phyloP scores from a whole-genome alignment of 1,140 invertebrate species.

The Papilio xuthus region DNA sequence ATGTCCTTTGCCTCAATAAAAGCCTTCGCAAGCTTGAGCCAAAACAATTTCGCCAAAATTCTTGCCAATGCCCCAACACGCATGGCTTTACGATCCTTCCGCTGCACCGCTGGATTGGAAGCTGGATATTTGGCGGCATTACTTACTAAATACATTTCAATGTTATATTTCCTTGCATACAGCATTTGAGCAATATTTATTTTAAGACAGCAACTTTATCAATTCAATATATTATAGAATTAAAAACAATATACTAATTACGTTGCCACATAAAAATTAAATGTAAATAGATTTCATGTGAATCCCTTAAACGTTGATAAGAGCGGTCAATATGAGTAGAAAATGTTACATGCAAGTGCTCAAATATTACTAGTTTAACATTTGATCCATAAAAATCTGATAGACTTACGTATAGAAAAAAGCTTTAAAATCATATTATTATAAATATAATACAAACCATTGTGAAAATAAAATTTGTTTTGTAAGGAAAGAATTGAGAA shows the following conservation, averaged over 20 bases:
- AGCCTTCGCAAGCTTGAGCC: conserved; percentile 73
- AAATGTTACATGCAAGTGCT: neutral
- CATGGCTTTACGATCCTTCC: conserved; percentile 68
- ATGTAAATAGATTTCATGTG: no score
- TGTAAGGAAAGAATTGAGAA: no score
- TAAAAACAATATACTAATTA: neutral
- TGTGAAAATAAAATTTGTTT: no score
- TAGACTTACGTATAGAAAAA: no score
- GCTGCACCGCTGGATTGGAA: conserved; percentile 45
- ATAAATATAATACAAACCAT: no score
- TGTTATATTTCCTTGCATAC: neutral
- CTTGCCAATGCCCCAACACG: conserved; percentile 73
- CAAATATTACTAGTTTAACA: no score
- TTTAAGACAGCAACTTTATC: neutral
- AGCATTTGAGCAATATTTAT: neutral
- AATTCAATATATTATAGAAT: neutral
- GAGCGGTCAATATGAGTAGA: neutral
- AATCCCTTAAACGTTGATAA: neutral
- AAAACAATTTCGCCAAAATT: conserved; percentile 78
- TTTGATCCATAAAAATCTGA: no score
- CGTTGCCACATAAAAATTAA: no score
- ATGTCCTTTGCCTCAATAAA: conserved; percentile 72
- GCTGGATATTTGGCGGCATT: conserved; percentile 35
- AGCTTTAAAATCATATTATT: no score
- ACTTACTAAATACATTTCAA: conserved; percentile 23